Evolutionary conservation across 2,888 invertebrate species (phyloP), one percentile per base, ranked within the genome.

Genomic region (Mythimna pallens): DNA sequence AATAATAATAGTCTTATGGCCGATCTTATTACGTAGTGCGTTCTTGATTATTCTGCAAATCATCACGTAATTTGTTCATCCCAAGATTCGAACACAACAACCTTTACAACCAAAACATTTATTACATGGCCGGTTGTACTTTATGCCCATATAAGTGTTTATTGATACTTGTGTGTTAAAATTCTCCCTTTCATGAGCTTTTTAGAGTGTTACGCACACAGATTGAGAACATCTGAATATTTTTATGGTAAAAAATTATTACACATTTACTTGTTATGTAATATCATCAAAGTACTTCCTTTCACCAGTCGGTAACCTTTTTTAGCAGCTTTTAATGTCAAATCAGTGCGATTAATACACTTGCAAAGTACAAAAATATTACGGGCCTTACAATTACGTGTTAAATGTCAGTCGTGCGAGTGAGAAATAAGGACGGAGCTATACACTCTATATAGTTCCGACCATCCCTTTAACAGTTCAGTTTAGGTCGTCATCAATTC

Each of bases 261-360:
- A 22, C 10, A 54, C 17, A 22, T 57, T 55, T 62, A 78, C 40
- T 22, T 47, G 17, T 50, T 78, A 78, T 25, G n/a, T 50, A 70
- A 75, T 14, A 50, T 20, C 36, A n/a, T 5, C 22, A 47, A 54
- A 36, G 4, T 47, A 47, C 9, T 36, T 63, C 43, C 55, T 54
- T 74, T 50, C 55, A 40, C 50, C n/a, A 52, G 7, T 40, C 0
- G 52, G 22, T 77, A 36, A 76, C 69, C 25, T 34, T 47, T 47
- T 22, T 25, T 36, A 34, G 2, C 8, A 22, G 12, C 6, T 20
- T 52, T 58, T 12, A 65, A 34, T 52, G 12, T 0, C 34, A 12
- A 52, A 25, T 20, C 36, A 2, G 14, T 34, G 8, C 20, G n/a
- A 8, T 36, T 43, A 5, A 22, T 66, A 43, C 20, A 25, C 12